A percentile compares a stretch with the other conserved stretches of the same genome.
Evolutionary conservation across 1,140 invertebrate species (phyloP).

Genomic region (Brachionus calyciflorus): DNA sequence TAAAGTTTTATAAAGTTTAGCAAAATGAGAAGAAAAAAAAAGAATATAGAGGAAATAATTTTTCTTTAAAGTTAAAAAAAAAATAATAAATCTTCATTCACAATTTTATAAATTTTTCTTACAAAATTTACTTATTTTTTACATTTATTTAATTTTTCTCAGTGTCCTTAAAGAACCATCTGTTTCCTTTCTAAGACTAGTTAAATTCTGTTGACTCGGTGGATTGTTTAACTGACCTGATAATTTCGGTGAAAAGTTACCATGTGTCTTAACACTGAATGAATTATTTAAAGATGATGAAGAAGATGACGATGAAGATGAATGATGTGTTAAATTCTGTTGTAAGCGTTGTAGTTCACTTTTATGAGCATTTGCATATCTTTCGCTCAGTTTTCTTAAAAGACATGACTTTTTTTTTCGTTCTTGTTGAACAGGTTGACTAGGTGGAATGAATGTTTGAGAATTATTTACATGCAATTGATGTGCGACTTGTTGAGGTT

Average conservation of each 20-base stretch:
- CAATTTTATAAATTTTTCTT: too few relatives aligned
- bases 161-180: too few relatives aligned
- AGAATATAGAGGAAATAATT: too few relatives aligned
- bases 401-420: conserved; percentile 27
- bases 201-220: too few relatives aligned
- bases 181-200: too few relatives aligned
- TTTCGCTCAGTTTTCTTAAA: conserved; percentile 24
- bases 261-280: not conserved
- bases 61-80: too few relatives aligned
- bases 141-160: too few relatives aligned
- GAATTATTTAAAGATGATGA: conserved; percentile 39
- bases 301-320: conserved; percentile 17
- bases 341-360: conserved; percentile 3
- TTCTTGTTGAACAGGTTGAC: conserved; percentile 10
- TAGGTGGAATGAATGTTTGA: not conserved
- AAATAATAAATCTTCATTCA: too few relatives aligned
- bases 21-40: too few relatives aligned
- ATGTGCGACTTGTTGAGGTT: not conserved
- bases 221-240: too few relatives aligned
- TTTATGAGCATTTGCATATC: conserved; percentile 25
- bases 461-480: conserved; percentile 24
- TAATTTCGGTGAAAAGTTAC: conserved; percentile 10
- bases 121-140: too few relatives aligned
- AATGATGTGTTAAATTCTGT: conserved; percentile 21
- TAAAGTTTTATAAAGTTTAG: too few relatives aligned